Percentiles rank a stretch among this genome's conserved stretches.
These are phyloP conservation scores for Aplysina aerophoba DNA, from an alignment of 37 sponge, comb jelly and placozoan species.

Conservation along the genomic window DNA sequence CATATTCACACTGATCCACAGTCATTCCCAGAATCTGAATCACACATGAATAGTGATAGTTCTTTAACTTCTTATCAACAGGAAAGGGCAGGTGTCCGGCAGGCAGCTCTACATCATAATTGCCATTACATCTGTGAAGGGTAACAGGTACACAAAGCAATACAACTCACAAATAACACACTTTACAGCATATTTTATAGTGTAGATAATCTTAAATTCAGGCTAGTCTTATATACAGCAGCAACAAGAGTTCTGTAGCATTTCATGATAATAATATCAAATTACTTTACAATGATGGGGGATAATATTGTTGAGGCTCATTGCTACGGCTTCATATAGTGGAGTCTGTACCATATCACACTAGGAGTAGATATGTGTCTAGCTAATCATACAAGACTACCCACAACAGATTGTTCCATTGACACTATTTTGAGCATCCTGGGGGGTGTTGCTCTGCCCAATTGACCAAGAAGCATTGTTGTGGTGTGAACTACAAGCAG, in stretches of 20 bases:
- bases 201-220: background rate
- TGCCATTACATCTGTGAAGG: conserved; percentile 40
- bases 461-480: no score
- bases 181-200: background rate
- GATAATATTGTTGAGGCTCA: no score
- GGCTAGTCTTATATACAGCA: background rate
- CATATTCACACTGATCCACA: conserved; percentile 22
- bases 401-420: no score
- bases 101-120: background rate
- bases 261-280: background rate
- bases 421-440: no score
- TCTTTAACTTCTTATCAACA: background rate
- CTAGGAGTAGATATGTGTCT: no score
- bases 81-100: background rate
- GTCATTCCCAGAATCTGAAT: conserved; percentile 1
- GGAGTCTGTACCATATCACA: no score
- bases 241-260: background rate
- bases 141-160: background rate
- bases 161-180: background rate
- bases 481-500: no score
- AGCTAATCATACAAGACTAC: no score
- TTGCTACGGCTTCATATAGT: no score
- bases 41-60: background rate
- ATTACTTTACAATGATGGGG: no score
- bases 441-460: no score